These are phyloP conservation scores for Arctocebus calabarensis DNA, from an alignment of 2,797 vertebrate species.

Conservation along the genomic window DNA sequence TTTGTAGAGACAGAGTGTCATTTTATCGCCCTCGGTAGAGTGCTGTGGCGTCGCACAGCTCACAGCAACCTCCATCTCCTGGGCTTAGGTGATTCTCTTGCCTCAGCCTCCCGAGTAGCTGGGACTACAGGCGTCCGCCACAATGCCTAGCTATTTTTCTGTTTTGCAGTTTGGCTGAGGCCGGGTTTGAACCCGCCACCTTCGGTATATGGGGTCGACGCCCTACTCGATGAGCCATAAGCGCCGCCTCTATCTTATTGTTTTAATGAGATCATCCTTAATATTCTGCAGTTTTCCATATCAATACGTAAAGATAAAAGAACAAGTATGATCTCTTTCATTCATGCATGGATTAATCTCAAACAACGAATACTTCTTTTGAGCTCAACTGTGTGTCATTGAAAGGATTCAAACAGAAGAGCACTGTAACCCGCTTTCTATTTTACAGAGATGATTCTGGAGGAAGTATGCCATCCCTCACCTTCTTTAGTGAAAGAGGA, in stretches of 20 bases:
- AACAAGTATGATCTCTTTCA: neutral
- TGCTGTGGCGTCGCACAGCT: no score
- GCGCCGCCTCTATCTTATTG: neutral
- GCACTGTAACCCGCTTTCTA: neutral
- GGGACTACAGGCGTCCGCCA: no score
- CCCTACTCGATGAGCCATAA: no score
- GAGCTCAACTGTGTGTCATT: neutral
- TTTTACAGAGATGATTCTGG: constrained; percentile 7
- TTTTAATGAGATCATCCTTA: constrained; percentile 21
- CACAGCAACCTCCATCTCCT: no score
- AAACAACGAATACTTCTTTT: neutral
- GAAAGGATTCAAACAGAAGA: constrained; percentile 5
- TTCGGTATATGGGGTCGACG: no score
- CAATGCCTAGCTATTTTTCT: no score
- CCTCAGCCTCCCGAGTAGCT: no score
- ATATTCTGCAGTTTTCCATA: neutral
- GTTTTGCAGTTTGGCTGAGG: no score
- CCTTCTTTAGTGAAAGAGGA: neutral
- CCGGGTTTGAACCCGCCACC: no score
- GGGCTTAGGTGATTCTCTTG: no score
- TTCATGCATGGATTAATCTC: neutral
- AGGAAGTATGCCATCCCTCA: neutral
- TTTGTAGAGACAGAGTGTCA: no score
- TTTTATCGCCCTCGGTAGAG: no score
- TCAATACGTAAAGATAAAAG: neutral